Evolutionary conservation across 2,888 invertebrate genomes (phyloP).

Genomic region (Drosophila maculinotata): DNA sequence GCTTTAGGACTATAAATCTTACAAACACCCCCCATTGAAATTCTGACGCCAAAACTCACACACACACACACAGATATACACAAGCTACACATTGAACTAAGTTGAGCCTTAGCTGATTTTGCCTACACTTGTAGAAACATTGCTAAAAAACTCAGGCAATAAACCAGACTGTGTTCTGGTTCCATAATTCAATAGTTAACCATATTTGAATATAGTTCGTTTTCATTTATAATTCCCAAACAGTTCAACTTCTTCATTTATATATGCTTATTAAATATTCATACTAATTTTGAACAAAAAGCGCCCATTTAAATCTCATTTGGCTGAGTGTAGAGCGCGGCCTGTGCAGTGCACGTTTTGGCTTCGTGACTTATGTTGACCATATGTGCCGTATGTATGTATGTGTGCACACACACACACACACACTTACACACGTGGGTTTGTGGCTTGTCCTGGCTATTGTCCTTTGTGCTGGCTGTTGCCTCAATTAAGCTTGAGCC

Average conservation of each 20-base stretch:
- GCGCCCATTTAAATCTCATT: neutral
- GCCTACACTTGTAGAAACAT: conserved; percentile 31
- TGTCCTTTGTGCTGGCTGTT: conserved; percentile 55
- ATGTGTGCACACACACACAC: neutral
- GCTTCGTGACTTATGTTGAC: conserved; percentile 63
- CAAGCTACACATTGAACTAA: conserved; percentile 20
- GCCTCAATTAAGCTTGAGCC: conserved; percentile 60
- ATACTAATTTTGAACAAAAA: neutral
- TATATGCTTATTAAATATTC: neutral
- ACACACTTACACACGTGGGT: conserved; percentile 3
- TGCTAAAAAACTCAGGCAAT: neutral
- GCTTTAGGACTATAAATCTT: conserved; percentile 70
- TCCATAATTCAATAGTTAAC: no score
- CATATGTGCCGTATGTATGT: conserved; percentile 51
- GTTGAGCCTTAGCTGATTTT: conserved; percentile 37
- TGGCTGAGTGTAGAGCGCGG: conserved; percentile 39
- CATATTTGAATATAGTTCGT: no score
- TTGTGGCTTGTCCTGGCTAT: conserved; percentile 57
- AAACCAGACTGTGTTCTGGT: no score
- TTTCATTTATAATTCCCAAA: no score
- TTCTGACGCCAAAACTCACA: conserved; percentile 37
- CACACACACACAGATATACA: conserved; percentile 1
- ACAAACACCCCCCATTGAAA: conserved; percentile 50
- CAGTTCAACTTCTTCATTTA: no score
- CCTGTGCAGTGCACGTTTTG: conserved; percentile 33